Conservation (phyloP, 2,113 vertebrate genomes). For the Egretta garzetta region DNA sequence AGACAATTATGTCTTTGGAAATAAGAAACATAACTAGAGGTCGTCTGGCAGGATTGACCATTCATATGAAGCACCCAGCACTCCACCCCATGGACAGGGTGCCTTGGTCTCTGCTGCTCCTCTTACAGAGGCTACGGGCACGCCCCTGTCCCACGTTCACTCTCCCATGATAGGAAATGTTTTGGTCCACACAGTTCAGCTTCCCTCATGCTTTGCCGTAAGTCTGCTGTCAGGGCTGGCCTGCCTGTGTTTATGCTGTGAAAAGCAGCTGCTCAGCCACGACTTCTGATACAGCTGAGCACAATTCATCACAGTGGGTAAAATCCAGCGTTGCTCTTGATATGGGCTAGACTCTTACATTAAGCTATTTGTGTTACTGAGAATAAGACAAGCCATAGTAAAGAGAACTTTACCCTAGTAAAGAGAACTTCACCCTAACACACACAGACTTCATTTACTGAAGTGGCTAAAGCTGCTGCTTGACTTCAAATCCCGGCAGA, state of each 20-base stretch:
- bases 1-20: background rate
- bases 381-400: background rate
- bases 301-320: background rate
- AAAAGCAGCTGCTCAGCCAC: background rate
- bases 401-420: background rate
- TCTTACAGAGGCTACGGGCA: background rate
- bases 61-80: background rate
- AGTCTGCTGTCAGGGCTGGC: background rate
- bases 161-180: background rate
- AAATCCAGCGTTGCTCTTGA: background rate
- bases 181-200: background rate
- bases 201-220: background rate
- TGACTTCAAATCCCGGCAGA: background rate
- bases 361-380: background rate
- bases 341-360: background rate
- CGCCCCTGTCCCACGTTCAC: background rate
- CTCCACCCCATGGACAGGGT: background rate
- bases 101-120: background rate
- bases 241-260: background rate
- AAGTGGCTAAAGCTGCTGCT: background rate
- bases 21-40: background rate
- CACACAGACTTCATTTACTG: background rate
- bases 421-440: background rate
- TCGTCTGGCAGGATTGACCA: background rate
- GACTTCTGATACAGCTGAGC: background rate